Evolutionary conservation across 1,140 invertebrate genomes (phyloP), one percentile per base, ranked within the genome.

Genomic region (Agrypnia vestita): DNA sequence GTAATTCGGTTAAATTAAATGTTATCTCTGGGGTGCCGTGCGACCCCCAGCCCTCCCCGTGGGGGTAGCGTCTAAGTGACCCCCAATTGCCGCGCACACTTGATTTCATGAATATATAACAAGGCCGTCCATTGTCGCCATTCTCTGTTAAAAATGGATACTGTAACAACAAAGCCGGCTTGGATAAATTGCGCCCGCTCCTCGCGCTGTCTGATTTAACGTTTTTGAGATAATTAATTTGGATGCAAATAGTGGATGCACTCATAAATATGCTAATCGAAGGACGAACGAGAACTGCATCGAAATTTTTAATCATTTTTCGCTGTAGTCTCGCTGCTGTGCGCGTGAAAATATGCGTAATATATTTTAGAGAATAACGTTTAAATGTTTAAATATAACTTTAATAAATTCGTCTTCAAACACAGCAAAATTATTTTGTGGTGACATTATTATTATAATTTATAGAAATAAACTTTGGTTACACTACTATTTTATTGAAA

Each of bases 191-290:
- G 69, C 47, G 19, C 17, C 3, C 69, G 51, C 51, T 72, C 51
- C 51, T 72, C 6, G 51, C 21, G n/a, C 21, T 11, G 13, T 35
- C n/a, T 35, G 19, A 46, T 69, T 69, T 19, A 69, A 69, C 64
- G 64, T 69, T 69, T 69, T 69, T 21, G 3, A 17, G 69, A 72
- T 72, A 72, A 72, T 72, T 72, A 72, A 53, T 72, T 72, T 72
- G 19, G 49, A 72, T 72, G 69, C 69, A 72, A 72, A 72, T 72
- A 21, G 6, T 21, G 49, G 19, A 72, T 53, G 49, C 49, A 53
- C 69, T 72, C 49, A 67, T 72, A 72, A 72, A 72, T 53, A 72
- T 72, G 69, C 21, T 72, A 72, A 72, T 72, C 15, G 62, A 67
- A 46, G 62, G 62, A 46, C 44, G 62, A 35, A 67, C 43, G 62